These are phyloP conservation scores for Condylura cristata DNA, from an alignment of 2,113 vertebrate genomes.

Conservation along the genomic window DNA sequence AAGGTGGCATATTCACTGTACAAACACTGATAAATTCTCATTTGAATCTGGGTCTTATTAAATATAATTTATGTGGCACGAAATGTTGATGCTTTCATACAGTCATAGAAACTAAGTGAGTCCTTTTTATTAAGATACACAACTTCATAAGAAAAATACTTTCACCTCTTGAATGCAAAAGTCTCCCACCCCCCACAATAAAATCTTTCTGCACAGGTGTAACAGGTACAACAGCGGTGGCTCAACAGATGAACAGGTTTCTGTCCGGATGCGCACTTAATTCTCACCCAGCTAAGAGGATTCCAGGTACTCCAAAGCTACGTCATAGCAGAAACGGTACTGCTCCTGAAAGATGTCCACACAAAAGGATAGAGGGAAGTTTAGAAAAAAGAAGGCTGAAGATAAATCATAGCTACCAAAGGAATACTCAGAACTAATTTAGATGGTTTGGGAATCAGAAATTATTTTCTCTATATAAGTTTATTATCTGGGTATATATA, in stretches of 20 bases:
- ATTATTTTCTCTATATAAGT: background rate
- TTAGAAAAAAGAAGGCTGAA: background rate
- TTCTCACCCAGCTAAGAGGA: constrained; percentile 89
- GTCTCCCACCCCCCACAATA: constrained; percentile 82
- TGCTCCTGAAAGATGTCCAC: constrained; percentile 89
- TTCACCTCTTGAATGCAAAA: constrained; percentile 88
- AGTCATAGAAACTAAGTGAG: constrained; percentile 87
- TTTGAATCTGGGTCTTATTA: constrained; percentile 80
- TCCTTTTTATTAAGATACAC: constrained; percentile 89
- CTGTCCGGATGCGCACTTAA: constrained; percentile 59
- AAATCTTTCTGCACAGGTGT: constrained; percentile 86
- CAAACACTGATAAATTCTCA: constrained; percentile 82
- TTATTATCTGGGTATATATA: background rate
- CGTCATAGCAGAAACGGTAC: constrained; percentile 99
- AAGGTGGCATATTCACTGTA: constrained; percentile 82
- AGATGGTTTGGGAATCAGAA: background rate
- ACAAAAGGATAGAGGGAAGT: background rate
- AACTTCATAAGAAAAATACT: constrained; percentile 92
- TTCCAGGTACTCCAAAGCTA: constrained; percentile 97
- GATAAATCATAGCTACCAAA: background rate
- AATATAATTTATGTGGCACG: constrained; percentile 86
- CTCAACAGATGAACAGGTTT: constrained; percentile 78
- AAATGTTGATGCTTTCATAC: constrained; percentile 85
- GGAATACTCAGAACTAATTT: background rate
- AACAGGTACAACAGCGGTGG: constrained; percentile 75